Conservation (phyloP, 2,113 vertebrate species). For the Thalassoma bifasciatum region DNA sequence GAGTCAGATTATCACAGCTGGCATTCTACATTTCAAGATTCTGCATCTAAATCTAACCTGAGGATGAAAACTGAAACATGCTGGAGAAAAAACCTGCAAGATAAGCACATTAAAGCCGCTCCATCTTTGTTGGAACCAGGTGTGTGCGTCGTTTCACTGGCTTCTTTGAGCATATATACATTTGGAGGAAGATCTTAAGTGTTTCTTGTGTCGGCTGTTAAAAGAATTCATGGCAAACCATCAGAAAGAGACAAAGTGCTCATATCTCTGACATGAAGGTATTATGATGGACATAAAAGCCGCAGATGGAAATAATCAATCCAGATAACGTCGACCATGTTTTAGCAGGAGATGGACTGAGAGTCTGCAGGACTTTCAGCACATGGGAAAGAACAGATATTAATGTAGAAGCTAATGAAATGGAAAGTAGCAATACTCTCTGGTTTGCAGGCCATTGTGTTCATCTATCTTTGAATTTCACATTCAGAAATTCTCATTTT, state of each 20-base stretch:
- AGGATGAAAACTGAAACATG: slow-evolving; percentile 46
- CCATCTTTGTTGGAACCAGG: slow-evolving; percentile 62
- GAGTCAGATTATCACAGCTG: slow-evolving; percentile 57
- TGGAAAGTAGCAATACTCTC: neutral
- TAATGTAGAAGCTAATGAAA: neutral
- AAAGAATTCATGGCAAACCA: slow-evolving; percentile 64
- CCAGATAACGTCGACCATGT: slow-evolving; percentile 47
- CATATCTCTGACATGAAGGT: slow-evolving; percentile 69
- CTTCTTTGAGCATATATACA: slow-evolving; percentile 31
- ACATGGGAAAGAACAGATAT: neutral
- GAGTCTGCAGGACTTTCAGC: slow-evolving; percentile 20
- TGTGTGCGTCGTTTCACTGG: slow-evolving; percentile 49
- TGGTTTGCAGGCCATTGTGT: too few species aligned
- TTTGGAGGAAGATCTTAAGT: slow-evolving; percentile 49
- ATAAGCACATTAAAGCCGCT: slow-evolving; percentile 66
- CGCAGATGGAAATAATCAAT: slow-evolving; percentile 75
- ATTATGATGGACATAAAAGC: slow-evolving; percentile 68
- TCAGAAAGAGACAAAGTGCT: slow-evolving; percentile 62
- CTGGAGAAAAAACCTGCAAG: slow-evolving; percentile 50
- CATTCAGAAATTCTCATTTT: too few species aligned
- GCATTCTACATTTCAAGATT: slow-evolving; percentile 33
- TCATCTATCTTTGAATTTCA: too few species aligned
- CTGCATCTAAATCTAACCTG: slow-evolving; percentile 43
- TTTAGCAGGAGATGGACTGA: slow-evolving; percentile 24
- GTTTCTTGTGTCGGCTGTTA: slow-evolving; percentile 51